phyloP scores from a whole-genome alignment of 2,888 invertebrate genomes.

The Pollenia angustigena region DNA sequence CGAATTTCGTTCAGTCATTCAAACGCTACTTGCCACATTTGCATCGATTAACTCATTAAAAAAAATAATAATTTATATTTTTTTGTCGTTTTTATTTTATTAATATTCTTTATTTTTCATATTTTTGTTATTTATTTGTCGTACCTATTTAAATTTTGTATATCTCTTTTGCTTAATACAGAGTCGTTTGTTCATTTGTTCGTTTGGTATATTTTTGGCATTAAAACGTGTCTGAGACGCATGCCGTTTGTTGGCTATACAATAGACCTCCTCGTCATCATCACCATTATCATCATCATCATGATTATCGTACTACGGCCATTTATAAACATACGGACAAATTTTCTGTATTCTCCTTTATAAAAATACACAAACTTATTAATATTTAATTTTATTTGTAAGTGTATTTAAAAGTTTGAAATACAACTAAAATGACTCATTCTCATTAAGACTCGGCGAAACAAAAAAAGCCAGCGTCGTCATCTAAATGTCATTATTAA shows the following conservation, averaged over 20 bases:
- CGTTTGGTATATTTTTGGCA: constrained; percentile 52
- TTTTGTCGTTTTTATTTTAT: constrained; percentile 31
- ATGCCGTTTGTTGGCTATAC: constrained; percentile 54
- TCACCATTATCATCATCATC: neutral
- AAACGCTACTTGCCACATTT: constrained; percentile 58
- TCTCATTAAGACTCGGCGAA: constrained; percentile 30
- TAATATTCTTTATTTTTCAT: constrained; percentile 26
- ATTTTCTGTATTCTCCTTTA: neutral
- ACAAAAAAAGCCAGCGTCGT: constrained; percentile 39
- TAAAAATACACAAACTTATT: neutral
- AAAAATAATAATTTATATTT: constrained; percentile 21
- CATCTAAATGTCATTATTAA: constrained; percentile 35
- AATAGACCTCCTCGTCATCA: neutral
- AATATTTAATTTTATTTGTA: constrained; percentile 42
- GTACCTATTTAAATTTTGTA: neutral
- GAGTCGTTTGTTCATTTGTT: neutral
- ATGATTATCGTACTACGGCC: constrained; percentile 4
- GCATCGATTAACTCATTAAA: constrained; percentile 64
- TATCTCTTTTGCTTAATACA: constrained; percentile 26
- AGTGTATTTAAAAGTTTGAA: constrained; percentile 30
- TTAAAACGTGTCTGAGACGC: constrained; percentile 70
- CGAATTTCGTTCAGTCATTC: neutral
- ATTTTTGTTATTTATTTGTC: constrained; percentile 13
- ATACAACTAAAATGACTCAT: constrained; percentile 65
- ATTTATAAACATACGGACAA: constrained; percentile 19